Base-by-base conservation (phyloP, 2,888 invertebrate species). In the Taenaris catops region DNA sequence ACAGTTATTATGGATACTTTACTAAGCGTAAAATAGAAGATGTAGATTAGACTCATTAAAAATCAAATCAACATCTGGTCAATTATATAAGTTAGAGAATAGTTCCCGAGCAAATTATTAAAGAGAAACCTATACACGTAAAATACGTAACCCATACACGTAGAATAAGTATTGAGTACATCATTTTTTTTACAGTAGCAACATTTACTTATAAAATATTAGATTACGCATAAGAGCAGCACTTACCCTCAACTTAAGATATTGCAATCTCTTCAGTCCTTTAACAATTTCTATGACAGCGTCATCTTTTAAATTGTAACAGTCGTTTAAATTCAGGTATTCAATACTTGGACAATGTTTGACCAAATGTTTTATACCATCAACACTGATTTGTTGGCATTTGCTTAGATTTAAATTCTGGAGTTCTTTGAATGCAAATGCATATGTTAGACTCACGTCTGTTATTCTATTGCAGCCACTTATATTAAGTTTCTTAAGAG, bases 391-490 rank as follows among this genome's bases (percentile, higher is more conserved):
- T 67, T 92, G 91, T 54, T 92, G 91, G 53, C 93, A 92, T 60
- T 90, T 88, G 40, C 91, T 91, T 27, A 94, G 70, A 55, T 90
- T 87, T 10, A 94, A 73, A 39, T 80, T 74, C 16, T 72, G 70
- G 3, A 94, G 73, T 63, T 93, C 93, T 28, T 87, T 80, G 54
- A 93, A 93, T 41, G 87, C 87, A 43, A 94, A 88, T 19, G 92
- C 90, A 52, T 92, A 90, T 41, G 89, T 91, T 4, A 94, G 60
- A 43, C 93, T 92, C 0, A 92, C 89, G 66, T 94, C 93, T 8
- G 93, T 91, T 32, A 94, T 90, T 63, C 89, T 89, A 47, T 90
- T 91, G 58, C 94, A 94, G 1, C 90, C 89, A 38, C 90, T 89
- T 7, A 94, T 73, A 58, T 93, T 91, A 3, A 94, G 71, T 26